phyloP scores from a whole-genome alignment of 2,113 vertebrate genomes.

The Oncorhynchus clarkii region DNA sequence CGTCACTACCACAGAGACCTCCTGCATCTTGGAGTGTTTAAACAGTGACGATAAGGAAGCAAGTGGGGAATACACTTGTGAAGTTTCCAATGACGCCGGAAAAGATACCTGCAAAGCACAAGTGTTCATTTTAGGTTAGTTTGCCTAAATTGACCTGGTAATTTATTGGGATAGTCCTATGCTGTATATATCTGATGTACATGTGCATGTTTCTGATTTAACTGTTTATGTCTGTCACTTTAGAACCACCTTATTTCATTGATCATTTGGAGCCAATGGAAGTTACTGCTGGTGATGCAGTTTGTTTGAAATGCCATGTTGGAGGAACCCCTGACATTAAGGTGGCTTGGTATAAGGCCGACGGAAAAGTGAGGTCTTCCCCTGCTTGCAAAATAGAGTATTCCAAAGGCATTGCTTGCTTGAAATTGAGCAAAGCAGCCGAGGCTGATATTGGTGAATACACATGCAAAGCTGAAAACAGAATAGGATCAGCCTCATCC shows the following conservation, averaged over 20 bases:
- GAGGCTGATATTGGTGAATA: slow-evolving; percentile 89
- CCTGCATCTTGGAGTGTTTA: slow-evolving; percentile 91
- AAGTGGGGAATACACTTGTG: slow-evolving; percentile 85
- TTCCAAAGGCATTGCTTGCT: slow-evolving; percentile 83
- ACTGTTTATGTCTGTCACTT: slow-evolving; percentile 41
- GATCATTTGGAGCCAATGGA: slow-evolving; percentile 87
- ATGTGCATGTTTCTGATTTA: neutral
- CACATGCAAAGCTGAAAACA: slow-evolving; percentile 93
- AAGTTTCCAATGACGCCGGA: slow-evolving; percentile 91
- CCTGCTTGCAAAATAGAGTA: slow-evolving; percentile 88
- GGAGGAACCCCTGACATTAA: slow-evolving; percentile 93
- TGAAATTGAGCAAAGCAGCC: slow-evolving; percentile 85
- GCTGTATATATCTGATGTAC: neutral
- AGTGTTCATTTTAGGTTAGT: slow-evolving; percentile 88
- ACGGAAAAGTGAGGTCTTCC: slow-evolving; percentile 90
- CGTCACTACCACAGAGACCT: slow-evolving; percentile 89
- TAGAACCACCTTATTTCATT: slow-evolving; percentile 92
- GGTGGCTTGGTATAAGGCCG: slow-evolving; percentile 96
- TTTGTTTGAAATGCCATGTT: slow-evolving; percentile 88
- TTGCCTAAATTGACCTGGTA: slow-evolving; percentile 5
- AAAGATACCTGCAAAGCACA: slow-evolving; percentile 81
- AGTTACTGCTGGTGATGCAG: slow-evolving; percentile 84
- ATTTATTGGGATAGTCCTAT: neutral
- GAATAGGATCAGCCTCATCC: slow-evolving; percentile 83
- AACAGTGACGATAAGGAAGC: slow-evolving; percentile 83